Evolutionary conservation across 2,113 vertebrate genomes (phyloP), one percentile per base, ranked within the genome.

Genomic region (Thalassarche chlororhynchos): DNA sequence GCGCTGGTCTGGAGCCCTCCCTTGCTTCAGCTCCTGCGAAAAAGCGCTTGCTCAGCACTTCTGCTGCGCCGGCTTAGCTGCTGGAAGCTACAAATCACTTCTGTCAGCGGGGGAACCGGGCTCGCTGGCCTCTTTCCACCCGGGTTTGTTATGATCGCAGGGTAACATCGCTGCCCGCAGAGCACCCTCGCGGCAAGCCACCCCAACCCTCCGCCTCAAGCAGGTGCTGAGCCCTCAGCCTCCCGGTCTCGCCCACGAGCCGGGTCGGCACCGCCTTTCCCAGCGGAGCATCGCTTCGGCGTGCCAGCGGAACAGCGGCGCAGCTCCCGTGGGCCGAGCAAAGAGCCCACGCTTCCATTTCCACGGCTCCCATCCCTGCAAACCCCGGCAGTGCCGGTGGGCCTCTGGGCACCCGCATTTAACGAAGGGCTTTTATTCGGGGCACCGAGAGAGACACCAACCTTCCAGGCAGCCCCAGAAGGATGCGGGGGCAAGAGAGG

Each of bases 281-380:
- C 17, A 9, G 25, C 4, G 4, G 38, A 44, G 26, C 26, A 3
- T 36, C 13, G 1, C 61, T 7, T 10, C 0, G 10, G 49, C 14
- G 8, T 1, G 5, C 5, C 3, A 40, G 42, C 21, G 3, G 3
- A 8, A 34, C 19, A 5, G 1, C 55, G 31, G 31, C 54, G 52
- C 52, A 12, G 52, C 52, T 17, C 52, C 16, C 10, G 54, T 5
- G 29, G 54, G 23, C 29, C 3, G 21, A 46, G 28, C 58, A 17
- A 38, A 7, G n/a, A n/a, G n/a, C 40, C 21, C 28, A 1, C 14
- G 7, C 28, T 32, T 2, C 57, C 81, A 14, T 18, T 25, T 5
- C 46, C 81, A 5, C 16, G 3, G 25, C 36, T 29, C 32, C 51
- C 64, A 2, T 38, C 52, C 28, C 34, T 0, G 52, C 34, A 10